Evolutionary conservation across 2,888 invertebrate genomes (phyloP).

Genomic region (Octodonta nipae): DNA sequence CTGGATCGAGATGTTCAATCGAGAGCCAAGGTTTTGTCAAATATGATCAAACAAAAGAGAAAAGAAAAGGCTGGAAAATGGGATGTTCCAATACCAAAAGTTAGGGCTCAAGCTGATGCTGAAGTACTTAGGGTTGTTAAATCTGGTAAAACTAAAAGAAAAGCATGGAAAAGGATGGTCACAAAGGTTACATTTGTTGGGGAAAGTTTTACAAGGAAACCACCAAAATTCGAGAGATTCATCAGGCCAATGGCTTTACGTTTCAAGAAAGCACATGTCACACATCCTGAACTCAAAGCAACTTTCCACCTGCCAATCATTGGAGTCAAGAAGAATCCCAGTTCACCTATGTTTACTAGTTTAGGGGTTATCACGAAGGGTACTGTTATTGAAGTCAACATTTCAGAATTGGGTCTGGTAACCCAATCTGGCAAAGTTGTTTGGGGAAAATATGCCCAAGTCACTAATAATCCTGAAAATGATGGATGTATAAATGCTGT

Average conservation of each 20-base stretch:
- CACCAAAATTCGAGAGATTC: conserved; percentile 97
- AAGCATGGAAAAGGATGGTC: conserved; percentile 99
- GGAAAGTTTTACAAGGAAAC: conserved; percentile 95
- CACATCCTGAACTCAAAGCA: conserved; percentile 96
- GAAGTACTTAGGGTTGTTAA: conserved; percentile 91
- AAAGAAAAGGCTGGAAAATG: conserved; percentile 99
- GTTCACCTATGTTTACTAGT: conserved; percentile 90
- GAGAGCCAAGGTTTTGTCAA: conserved; percentile 88
- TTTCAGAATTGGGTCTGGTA: conserved; percentile 94
- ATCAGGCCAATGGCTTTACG: conserved; percentile 94
- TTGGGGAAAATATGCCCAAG: conserved; percentile 99
- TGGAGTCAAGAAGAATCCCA: conserved; percentile 98
- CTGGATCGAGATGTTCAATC: conserved; percentile 91
- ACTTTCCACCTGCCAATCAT: conserved; percentile 95
- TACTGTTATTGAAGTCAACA: conserved; percentile 94
- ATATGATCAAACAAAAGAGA: conserved; percentile 98
- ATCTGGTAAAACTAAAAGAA: conserved; percentile 82
- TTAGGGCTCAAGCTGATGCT: conserved; percentile 87
- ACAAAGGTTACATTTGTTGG: conserved; percentile 97
- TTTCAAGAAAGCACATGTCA: conserved; percentile 96
- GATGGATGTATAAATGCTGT: conserved; percentile 99
- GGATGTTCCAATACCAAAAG: conserved; percentile 98
- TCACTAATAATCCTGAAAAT: conserved; percentile 98
- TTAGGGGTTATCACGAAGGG: conserved; percentile 98
- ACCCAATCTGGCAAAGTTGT: conserved; percentile 98